A percentile compares a stretch with the other conserved stretches of the same genome.
Evolutionary conservation across 2,113 vertebrate genomes (phyloP).

Genomic region (Cephalopterus ornatus): DNA sequence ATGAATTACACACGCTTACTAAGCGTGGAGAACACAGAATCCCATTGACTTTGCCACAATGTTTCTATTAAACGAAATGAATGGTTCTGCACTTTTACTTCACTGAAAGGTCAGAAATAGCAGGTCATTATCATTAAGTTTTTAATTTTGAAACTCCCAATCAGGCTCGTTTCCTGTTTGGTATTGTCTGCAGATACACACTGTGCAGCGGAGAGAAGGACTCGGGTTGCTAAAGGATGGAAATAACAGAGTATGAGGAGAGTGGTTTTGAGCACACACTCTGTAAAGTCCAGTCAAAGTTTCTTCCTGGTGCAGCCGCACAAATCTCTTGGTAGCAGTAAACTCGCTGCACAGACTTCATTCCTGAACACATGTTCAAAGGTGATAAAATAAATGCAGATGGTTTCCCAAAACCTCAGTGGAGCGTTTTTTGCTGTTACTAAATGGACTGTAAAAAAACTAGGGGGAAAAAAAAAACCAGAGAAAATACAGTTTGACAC

Average conservation of each 20-base stretch:
- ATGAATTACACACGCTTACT: background rate
- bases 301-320: slow-evolving; percentile 57
- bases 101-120: background rate
- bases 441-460: slow-evolving; percentile 43
- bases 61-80: slow-evolving; percentile 15
- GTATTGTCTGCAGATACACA: slow-evolving; percentile 15
- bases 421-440: slow-evolving; percentile 47
- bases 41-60: slow-evolving; percentile 10
- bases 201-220: background rate
- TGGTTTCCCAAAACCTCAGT: slow-evolving; percentile 59
- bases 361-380: slow-evolving; percentile 70
- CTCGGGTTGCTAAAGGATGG: background rate
- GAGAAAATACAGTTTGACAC: slow-evolving; percentile 41
- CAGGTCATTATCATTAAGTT: background rate
- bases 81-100: background rate
- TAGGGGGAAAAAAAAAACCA: background rate
- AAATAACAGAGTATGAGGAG: slow-evolving; percentile 7
- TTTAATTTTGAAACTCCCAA: slow-evolving; percentile 31
- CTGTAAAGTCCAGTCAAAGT: slow-evolving; percentile 20
- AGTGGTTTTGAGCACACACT: slow-evolving; percentile 7
- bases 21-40: background rate
- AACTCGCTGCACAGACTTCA: slow-evolving; percentile 55
- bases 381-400: slow-evolving; percentile 70
- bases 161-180: slow-evolving; percentile 41
- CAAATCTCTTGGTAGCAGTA: slow-evolving; percentile 63